These are phyloP conservation scores for Euthynnus affinis DNA, from an alignment of 2,797 vertebrate species.

Conservation along the genomic window DNA sequence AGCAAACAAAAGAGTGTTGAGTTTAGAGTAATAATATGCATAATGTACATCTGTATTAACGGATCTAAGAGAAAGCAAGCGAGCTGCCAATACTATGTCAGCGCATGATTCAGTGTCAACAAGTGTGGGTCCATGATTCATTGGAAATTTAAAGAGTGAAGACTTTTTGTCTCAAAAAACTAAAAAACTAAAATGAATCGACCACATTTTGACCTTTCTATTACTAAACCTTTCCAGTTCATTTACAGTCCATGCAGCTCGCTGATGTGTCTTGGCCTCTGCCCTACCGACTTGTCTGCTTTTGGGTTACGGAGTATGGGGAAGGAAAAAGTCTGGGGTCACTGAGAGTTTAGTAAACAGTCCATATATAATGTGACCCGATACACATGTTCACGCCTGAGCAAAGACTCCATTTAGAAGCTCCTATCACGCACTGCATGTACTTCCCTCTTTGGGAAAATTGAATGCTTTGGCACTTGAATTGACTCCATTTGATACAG, in stretches of 20 bases:
- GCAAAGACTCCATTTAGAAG: slow-evolving; percentile 64
- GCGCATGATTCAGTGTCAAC: neutral
- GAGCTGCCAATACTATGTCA: neutral
- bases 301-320: slow-evolving; percentile 30
- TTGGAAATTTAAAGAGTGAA: neutral
- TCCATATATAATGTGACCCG: slow-evolving; percentile 66
- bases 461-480: slow-evolving; percentile 24
- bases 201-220: slow-evolving; percentile 61
- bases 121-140: neutral
- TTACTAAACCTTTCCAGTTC: slow-evolving; percentile 54
- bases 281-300: slow-evolving; percentile 41
- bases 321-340: slow-evolving; percentile 73
- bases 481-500: slow-evolving; percentile 49
- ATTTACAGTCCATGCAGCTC: slow-evolving; percentile 7
- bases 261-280: slow-evolving; percentile 56
- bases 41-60: neutral
- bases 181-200: slow-evolving; percentile 15
- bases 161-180: slow-evolving; percentile 33
- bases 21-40: neutral
- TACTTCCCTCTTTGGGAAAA: slow-evolving; percentile 58
- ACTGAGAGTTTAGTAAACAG: slow-evolving; percentile 77
- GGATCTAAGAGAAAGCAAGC: neutral
- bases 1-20: slow-evolving; percentile 5
- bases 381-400: slow-evolving; percentile 57
- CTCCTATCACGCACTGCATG: slow-evolving; percentile 36